Evolutionary conservation across 2,113 vertebrate species (phyloP).

Genomic region (Rhinopithecus roxellana): DNA sequence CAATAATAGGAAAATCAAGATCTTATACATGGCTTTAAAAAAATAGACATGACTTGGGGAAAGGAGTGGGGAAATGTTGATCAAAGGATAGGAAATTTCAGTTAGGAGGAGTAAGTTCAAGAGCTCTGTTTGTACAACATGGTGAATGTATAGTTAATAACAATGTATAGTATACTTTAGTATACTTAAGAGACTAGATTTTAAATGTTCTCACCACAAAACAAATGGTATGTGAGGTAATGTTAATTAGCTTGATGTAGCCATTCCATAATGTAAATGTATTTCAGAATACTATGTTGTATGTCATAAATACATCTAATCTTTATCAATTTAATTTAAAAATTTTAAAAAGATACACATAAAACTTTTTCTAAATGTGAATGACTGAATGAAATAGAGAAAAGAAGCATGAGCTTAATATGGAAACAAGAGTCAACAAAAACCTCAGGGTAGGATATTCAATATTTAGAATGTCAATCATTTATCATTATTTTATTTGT

Average conservation of each 20-base stretch:
- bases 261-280: neutral
- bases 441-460: neutral
- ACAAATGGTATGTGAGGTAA: neutral
- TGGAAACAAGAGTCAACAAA: neutral
- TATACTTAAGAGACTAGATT: neutral
- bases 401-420: neutral
- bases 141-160: neutral
- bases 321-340: neutral
- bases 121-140: neutral
- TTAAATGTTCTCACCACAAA: neutral
- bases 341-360: neutral
- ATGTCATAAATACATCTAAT: neutral
- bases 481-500: conserved; percentile 1
- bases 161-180: neutral
- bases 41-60: neutral
- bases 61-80: neutral
- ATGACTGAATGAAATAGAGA: neutral
- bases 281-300: neutral
- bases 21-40: conserved; percentile 1
- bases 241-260: neutral
- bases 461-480: neutral
- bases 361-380: conserved; percentile 3
- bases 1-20: neutral
- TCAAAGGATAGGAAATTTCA: neutral
- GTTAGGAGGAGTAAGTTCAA: neutral